These are phyloP conservation scores for Pachyramphus minor DNA, from an alignment of 2,113 vertebrate genomes.

Conservation along the genomic window DNA sequence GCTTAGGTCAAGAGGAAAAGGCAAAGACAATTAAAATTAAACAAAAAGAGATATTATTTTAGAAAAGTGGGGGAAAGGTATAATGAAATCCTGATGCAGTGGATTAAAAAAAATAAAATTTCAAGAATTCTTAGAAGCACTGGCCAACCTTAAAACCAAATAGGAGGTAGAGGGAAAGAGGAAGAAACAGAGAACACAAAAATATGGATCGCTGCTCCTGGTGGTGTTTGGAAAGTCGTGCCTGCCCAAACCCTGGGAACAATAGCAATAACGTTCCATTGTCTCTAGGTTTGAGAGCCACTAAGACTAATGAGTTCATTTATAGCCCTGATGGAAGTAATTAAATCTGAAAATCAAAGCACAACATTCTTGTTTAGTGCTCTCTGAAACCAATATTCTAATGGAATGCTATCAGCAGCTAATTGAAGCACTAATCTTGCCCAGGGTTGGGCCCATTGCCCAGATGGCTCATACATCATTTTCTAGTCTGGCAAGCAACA, in stretches of 20 bases:
- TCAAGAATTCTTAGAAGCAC: neutral
- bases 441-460: constrained; percentile 69
- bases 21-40: neutral
- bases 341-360: constrained; percentile 81
- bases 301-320: constrained; percentile 90
- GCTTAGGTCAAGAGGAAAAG: neutral
- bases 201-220: neutral
- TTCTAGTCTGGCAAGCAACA: constrained; percentile 67
- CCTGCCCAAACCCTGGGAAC: constrained; percentile 30
- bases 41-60: neutral
- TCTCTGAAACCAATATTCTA: constrained; percentile 75
- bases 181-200: neutral
- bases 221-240: neutral
- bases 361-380: constrained; percentile 75
- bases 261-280: constrained; percentile 63
- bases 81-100: neutral
- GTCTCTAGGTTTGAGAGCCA: constrained; percentile 70
- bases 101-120: neutral
- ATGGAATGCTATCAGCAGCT: constrained; percentile 73
- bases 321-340: constrained; percentile 86
- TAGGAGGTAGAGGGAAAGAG: neutral
- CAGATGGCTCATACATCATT: constrained; percentile 71
- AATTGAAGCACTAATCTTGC: constrained; percentile 74
- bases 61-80: neutral
- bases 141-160: neutral